A percentile compares a stretch with the other conserved stretches of the same genome.
These are phyloP conservation scores for Paradoxurus hermaphroditus DNA, from an alignment of 2,113 vertebrate species.

Conservation along the genomic window DNA sequence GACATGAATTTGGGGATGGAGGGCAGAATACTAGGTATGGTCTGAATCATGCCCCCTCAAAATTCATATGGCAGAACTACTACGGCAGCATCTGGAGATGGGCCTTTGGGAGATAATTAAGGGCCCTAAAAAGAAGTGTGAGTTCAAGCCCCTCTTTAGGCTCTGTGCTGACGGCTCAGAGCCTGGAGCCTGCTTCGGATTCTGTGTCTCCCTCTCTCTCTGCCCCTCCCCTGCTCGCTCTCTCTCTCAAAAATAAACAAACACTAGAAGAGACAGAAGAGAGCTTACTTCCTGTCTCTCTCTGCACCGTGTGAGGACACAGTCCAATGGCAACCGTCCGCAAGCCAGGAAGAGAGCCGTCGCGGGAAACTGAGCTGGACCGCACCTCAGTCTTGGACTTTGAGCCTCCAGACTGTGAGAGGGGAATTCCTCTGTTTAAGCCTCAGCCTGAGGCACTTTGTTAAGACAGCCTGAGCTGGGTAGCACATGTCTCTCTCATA, in stretches of 20 bases:
- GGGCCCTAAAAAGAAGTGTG: not conserved
- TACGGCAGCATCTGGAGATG: not conserved
- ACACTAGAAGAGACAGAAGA: not conserved
- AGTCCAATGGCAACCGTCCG: not conserved
- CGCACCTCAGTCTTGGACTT: not conserved
- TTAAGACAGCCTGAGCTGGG: not conserved
- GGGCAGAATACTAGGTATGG: not conserved
- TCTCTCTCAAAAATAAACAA: too few relatives aligned
- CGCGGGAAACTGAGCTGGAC: accelerated
- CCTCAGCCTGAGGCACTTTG: not conserved
- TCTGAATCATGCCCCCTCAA: not conserved
- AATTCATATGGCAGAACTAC: not conserved
- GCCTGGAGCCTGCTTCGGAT: too few relatives aligned
- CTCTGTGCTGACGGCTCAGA: too few relatives aligned
- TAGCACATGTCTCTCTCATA: not conserved
- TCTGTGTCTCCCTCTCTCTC: too few relatives aligned
- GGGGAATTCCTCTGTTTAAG: not conserved
- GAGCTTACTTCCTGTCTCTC: not conserved
- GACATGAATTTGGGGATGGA: not conserved
- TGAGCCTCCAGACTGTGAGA: not conserved
- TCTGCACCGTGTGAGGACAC: not conserved
- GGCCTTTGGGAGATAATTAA: not conserved
- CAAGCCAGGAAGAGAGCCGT: not conserved
- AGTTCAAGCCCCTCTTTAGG: too few relatives aligned
- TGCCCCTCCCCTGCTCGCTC: too few relatives aligned